Evolutionary conservation across 2,113 vertebrate genomes (phyloP), one percentile per base, ranked within the genome.

Genomic region (Plecturocebus donacophilus): DNA sequence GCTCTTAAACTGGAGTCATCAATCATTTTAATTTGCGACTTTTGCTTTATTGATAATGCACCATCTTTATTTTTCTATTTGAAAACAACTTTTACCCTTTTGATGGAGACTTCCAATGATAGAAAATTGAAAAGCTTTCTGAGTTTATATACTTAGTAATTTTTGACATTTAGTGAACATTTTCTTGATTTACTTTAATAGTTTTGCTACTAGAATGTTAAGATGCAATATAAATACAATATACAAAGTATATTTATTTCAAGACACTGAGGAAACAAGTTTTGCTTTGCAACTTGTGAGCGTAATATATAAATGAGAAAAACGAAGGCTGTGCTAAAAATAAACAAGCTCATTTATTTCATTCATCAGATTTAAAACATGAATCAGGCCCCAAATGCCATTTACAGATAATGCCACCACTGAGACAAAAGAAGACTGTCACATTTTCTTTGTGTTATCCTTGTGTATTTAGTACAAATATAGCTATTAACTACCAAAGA

Each of bases 311-410:
- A 87, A 76, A 95, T 68, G 47, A 92, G 70, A 21, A 91, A 61
- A 92, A 80, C 35, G 94, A 92, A 94, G 14, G 35, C 17, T 17
- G 5, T 64, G 19, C 10, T 93, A 87, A 97, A 94, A 94, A 88
- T 52, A 71, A 87, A 64, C 32, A 77, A 77, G 23, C 23, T 73
- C 35, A 90, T 90, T 90, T 45, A 40, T 85, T 90, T 83, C 88
- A 21, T 68, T 61, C n/a, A 85, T 76, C 27, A 75, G 52, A 90
- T 81, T 87, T 93, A 77, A 91, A 92, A 73, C 10, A 45, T 56
- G 30, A 91, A 38, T 79, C 40, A 91, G 38, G 3, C 5, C 77
- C 76, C 23, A 68, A 89, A 79, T 87, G 23, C 13, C 45, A 81
- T 86, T 83, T 75, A 40, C 61, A 86, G 7, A 90, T 40, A 77